Conservation (phyloP, 2,113 vertebrate genomes). For the Microcebus ravelobensis region DNA sequence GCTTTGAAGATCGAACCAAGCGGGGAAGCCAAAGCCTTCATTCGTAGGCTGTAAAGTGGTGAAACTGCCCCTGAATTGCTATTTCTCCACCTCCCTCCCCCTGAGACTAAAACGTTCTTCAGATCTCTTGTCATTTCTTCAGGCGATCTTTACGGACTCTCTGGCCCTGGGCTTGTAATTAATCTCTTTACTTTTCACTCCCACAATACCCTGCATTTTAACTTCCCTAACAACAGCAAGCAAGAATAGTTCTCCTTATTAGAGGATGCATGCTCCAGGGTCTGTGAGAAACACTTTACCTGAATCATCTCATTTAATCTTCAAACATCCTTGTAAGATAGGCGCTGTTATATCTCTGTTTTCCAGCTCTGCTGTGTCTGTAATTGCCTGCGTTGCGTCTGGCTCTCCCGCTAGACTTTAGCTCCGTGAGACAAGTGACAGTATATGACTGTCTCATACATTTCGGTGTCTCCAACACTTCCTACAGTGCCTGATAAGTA, state of each 20-base stretch:
- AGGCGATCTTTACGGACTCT: not conserved
- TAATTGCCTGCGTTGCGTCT: not conserved
- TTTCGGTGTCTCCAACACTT: not conserved
- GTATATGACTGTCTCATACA: not conserved
- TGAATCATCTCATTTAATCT: not conserved
- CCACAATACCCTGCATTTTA: not conserved
- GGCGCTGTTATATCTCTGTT: not conserved
- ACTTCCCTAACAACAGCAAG: not conserved
- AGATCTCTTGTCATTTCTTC: not conserved
- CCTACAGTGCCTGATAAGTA: not conserved
- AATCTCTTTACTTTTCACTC: not conserved
- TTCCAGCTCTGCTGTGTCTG: not conserved
- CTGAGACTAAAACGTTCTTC: not conserved
- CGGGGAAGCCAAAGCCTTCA: not conserved
- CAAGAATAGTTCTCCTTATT: not conserved
- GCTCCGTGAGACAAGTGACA: not conserved
- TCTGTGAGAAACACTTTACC: not conserved
- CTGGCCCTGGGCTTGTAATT: not conserved
- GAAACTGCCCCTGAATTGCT: not conserved
- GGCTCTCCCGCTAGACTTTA: not conserved
- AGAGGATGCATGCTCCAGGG: not conserved
- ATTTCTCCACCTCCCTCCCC: not conserved
- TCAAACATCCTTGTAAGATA: not conserved
- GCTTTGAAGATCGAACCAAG: not conserved
- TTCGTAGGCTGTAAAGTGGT: not conserved